These are phyloP conservation scores for Octonoba sinensis DNA, from an alignment of 2,888 invertebrate genomes.

Conservation along the genomic window DNA sequence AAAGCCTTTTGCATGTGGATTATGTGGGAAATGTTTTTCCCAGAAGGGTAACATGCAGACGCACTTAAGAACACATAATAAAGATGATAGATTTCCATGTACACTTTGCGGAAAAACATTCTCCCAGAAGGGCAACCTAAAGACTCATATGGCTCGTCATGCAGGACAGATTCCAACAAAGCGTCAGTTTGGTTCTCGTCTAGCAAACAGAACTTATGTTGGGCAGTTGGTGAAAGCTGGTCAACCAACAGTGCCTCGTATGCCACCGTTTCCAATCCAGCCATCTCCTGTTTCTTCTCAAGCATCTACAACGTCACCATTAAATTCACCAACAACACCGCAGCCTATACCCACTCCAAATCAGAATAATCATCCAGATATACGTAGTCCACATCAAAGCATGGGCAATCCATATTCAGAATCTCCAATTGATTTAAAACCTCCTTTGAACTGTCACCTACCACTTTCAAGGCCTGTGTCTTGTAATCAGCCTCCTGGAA, in stretches of 20 bases:
- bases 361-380: conserved; percentile 56
- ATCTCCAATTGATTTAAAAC: conserved; percentile 60
- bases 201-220: conserved; percentile 53
- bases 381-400: conserved; percentile 51
- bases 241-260: conserved; percentile 56
- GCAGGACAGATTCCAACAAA: conserved; percentile 66
- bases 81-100: conserved; percentile 67
- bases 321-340: conserved; percentile 58
- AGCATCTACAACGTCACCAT: conserved; percentile 53
- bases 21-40: conserved; percentile 67
- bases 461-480: conserved; percentile 56
- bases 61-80: conserved; percentile 67
- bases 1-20: conserved; percentile 67
- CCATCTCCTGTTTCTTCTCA: conserved; percentile 62
- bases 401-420: conserved; percentile 58
- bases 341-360: conserved; percentile 36
- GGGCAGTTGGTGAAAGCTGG: conserved; percentile 48
- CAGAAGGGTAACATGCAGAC: conserved; percentile 68
- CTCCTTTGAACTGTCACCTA: conserved; percentile 54
- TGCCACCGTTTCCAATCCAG: conserved; percentile 62
- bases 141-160: conserved; percentile 68
- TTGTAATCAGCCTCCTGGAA: conserved; percentile 36
- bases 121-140: conserved; percentile 67
- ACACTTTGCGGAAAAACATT: conserved; percentile 67
- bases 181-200: conserved; percentile 64